Evolutionary conservation across 2,113 vertebrate genomes (phyloP).

Genomic region (Manacus vitellinus): DNA sequence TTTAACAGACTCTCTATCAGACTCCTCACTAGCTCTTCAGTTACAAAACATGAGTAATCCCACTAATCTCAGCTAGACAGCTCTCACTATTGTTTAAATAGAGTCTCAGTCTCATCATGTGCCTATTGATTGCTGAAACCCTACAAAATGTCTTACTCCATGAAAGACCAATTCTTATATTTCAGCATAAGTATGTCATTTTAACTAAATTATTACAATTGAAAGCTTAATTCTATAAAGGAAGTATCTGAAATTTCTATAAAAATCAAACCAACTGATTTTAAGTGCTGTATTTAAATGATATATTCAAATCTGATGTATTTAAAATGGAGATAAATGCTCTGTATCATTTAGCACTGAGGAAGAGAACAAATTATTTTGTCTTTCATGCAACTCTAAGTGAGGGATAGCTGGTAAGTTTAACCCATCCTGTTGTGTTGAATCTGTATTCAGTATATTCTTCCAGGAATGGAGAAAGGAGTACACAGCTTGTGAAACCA

Average conservation of each 20-base stretch:
- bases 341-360: background rate
- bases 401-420: background rate
- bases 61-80: background rate
- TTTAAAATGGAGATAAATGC: background rate
- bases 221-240: background rate
- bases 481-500: background rate
- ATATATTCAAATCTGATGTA: background rate
- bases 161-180: background rate
- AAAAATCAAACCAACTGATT: background rate
- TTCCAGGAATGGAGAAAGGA: background rate
- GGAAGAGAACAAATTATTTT: background rate
- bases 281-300: background rate
- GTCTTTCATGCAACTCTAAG: background rate
- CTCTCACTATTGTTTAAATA: background rate
- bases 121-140: background rate
- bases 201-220: background rate
- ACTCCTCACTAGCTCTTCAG: background rate
- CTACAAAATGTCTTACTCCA: background rate
- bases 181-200: background rate
- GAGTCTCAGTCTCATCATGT: background rate
- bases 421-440: background rate
- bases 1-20: background rate
- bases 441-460: background rate
- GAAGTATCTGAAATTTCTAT: background rate
- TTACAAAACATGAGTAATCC: background rate